Percentiles rank a stretch among this genome's conserved stretches.
These are phyloP conservation scores for Aplysia californica DNA, from an alignment of 1,140 invertebrate genomes.

Conservation along the genomic window DNA sequence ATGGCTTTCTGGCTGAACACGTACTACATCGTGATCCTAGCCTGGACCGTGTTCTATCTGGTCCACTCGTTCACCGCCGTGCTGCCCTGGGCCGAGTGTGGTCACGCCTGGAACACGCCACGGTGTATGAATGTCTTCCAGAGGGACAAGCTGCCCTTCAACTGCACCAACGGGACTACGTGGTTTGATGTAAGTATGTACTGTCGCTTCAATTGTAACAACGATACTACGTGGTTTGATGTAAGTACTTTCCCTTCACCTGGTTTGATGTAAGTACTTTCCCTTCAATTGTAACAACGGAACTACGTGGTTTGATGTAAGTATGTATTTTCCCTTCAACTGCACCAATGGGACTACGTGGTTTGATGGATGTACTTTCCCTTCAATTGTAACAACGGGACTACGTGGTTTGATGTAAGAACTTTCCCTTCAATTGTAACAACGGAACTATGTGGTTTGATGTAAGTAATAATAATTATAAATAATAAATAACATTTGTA, in stretches of 20 bases:
- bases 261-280: no score
- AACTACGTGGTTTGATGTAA: slow-evolving; percentile 38
- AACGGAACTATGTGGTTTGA: no score
- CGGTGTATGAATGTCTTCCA: slow-evolving; percentile 55
- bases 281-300: slow-evolving; percentile 47
- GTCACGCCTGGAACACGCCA: slow-evolving; percentile 79
- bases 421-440: no score
- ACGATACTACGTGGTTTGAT: no score
- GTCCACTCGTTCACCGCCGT: slow-evolving; percentile 85
- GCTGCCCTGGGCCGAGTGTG: slow-evolving; percentile 95
- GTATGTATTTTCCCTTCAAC: no score
- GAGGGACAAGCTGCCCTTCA: slow-evolving; percentile 40
- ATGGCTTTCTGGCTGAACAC: slow-evolving; percentile 99
- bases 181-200: slow-evolving; percentile 37
- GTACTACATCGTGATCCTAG: slow-evolving; percentile 97
- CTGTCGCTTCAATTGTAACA: no score
- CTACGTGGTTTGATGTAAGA: slow-evolving; percentile 37
- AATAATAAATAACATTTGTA: no score
- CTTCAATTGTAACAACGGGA: slow-evolving; percentile 45
- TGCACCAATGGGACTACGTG: no score
- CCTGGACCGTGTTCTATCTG: slow-evolving; percentile 98
- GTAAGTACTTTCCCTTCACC: no score
- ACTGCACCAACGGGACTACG: slow-evolving; percentile 42
- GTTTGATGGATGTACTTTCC: no score
- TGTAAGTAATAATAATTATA: no score